Conservation (phyloP, 2,797 vertebrate genomes). For the Sebastolobus altivelis region DNA sequence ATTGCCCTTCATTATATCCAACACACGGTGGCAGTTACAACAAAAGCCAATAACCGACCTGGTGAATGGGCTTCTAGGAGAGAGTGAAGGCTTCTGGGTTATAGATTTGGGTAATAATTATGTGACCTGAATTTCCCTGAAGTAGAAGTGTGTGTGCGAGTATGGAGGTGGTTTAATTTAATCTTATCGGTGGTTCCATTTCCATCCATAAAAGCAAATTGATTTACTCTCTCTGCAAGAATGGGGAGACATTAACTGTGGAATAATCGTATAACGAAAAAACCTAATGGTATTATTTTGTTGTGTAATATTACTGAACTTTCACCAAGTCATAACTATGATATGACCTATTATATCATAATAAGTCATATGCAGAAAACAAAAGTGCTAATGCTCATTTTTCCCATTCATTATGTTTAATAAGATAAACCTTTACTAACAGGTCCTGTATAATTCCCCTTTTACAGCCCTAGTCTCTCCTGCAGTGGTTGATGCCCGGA, state of each 20-base stretch:
- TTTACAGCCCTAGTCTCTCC: conserved; percentile 31
- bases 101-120: conserved; percentile 36
- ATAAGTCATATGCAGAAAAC: not conserved
- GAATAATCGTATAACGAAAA: not conserved
- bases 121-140: conserved; percentile 52
- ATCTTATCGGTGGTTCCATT: conserved; percentile 35
- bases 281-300: not conserved
- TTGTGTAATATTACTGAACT: not conserved
- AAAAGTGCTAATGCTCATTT: not conserved
- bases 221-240: conserved; percentile 13
- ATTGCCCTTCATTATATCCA: conserved; percentile 18
- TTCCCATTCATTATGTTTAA: not conserved
- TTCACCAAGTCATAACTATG: not conserved
- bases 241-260: conserved; percentile 10
- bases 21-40: not conserved
- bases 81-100: conserved; percentile 17
- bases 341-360: not conserved
- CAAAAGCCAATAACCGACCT: conserved; percentile 30
- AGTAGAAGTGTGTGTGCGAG: not conserved
- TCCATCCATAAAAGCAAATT: conserved; percentile 7
- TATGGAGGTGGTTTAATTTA: conserved; percentile 23
- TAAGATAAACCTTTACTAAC: conserved; percentile 15
- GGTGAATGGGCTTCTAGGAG: not conserved
- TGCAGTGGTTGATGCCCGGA: conserved; percentile 70
- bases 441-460: conserved; percentile 32